These are phyloP conservation scores for Lanistes nyassanus DNA, from an alignment of 1,140 invertebrate species.

Conservation along the genomic window DNA sequence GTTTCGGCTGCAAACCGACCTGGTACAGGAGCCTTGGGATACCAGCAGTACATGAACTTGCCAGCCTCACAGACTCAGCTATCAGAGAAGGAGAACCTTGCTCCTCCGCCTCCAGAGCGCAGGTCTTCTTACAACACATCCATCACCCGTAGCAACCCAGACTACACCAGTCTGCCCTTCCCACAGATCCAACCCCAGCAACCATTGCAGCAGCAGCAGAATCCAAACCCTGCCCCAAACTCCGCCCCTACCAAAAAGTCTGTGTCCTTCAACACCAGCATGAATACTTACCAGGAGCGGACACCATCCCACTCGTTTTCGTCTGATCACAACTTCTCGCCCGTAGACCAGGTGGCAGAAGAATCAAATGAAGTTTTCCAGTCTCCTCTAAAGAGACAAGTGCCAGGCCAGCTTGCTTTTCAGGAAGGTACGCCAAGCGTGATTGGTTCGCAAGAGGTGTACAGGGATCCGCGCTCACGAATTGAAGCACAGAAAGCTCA, in stretches of 20 bases:
- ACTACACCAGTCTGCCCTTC: constrained; percentile 25
- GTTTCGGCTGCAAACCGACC: too few species aligned
- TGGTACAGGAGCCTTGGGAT: neutral
- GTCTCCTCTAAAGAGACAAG: constrained; percentile 16
- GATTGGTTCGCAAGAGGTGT: constrained; percentile 68
- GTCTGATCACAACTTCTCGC: constrained; percentile 32
- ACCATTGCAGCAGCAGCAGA: neutral
- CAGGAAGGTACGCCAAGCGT: constrained; percentile 53
- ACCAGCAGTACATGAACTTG: constrained; percentile 48
- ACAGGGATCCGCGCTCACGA: constrained; percentile 66
- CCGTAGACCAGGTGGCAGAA: constrained; percentile 29
- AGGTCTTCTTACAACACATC: constrained; percentile 51
- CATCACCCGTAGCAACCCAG: constrained; percentile 12
- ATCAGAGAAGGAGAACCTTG: constrained; percentile 29
- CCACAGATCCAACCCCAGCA: neutral
- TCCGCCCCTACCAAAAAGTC: constrained; percentile 56
- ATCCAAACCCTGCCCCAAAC: neutral
- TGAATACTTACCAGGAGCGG: constrained; percentile 47
- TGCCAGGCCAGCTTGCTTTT: constrained; percentile 20
- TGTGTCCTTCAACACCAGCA: constrained; percentile 63
- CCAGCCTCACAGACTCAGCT: constrained; percentile 40
- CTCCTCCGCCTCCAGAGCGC: constrained; percentile 54
- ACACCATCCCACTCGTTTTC: constrained; percentile 35
- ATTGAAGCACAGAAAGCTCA: constrained; percentile 62
- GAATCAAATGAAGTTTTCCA: constrained; percentile 29